Evolutionary conservation across 2,797 vertebrate genomes (phyloP), one percentile per base, ranked within the genome.

Genomic region (Phoeniculus purpureus): DNA sequence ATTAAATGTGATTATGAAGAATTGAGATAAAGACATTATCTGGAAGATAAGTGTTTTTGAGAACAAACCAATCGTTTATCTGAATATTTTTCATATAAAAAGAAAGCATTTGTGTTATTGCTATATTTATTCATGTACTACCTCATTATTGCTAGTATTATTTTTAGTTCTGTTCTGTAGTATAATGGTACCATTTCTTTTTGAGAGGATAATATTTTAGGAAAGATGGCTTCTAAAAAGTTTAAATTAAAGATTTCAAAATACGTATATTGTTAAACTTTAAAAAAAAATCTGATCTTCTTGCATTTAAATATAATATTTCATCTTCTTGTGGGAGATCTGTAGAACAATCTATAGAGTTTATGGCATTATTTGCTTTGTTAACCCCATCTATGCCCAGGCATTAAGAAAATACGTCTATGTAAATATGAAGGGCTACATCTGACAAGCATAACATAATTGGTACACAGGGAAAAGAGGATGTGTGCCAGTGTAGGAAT

Each of bases 1-100:
- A 92, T 92, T 96, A 94, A 87, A 86, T 81, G 55, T 87, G 95
- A 92, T 95, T 94, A 94, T 78, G 59, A 94, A 74, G 89, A 90
- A 77, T 92, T 84, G 75, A 89, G 86, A 89, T 82, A 85, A 90
- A 88, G 75, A 82, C 92, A 87, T 93, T 66, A 52, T 91, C 88
- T 85, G 34, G 65, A 88, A 74, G 75, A 82, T 77, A 43, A 13
- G 48, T 67, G 20, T 65, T 85, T 90, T 65, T 61, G 68, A 84
- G 83, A 71, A 93, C 9, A 95, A 94, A 47, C 1, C 31, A 71
- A n/a, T 87, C 54, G 45, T 87, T 93, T 91, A 50, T 81, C 51
- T 64, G 73, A 82, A 10, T 73, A 34, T 76, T 90, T 90, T 85
- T 37, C 59, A 48, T 59, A 74, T 43, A 65, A 88, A 91, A 74